phyloP scores from a whole-genome alignment of 2,113 vertebrate genomes.

The Callaeas wilsoni region DNA sequence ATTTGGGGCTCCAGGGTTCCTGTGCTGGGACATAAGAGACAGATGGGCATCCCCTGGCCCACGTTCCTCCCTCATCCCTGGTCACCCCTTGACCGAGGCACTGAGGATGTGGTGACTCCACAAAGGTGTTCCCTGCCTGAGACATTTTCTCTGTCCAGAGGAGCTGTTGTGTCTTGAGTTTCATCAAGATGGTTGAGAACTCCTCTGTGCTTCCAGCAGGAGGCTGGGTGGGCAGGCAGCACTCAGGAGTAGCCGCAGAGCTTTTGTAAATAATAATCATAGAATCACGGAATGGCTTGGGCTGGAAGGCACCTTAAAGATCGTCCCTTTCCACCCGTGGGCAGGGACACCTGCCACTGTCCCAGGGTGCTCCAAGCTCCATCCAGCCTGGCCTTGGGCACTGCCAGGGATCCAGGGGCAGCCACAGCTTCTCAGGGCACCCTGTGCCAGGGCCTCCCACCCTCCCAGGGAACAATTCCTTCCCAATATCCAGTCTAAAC shows the following conservation, averaged over 20 bases:
- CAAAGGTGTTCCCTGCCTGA: neutral
- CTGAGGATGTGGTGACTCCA: neutral
- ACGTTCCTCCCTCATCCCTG: too few relatives aligned
- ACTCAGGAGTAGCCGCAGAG: neutral
- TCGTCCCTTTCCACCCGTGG: neutral
- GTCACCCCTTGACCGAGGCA: fast-evolving
- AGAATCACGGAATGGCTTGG: neutral
- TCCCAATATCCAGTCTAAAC: fast-evolving
- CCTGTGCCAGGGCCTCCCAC: neutral
- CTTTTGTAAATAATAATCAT: neutral
- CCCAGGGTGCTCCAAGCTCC: fast-evolving
- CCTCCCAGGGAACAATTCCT: fast-evolving
- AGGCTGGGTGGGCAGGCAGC: neutral
- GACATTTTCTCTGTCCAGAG: fast-evolving
- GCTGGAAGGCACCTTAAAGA: neutral
- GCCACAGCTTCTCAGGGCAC: neutral
- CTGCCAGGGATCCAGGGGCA: neutral
- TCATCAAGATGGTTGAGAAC: fast-evolving
- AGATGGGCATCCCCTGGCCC: neutral
- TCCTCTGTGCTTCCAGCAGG: neutral
- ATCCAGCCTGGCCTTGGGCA: neutral
- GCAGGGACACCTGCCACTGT: neutral
- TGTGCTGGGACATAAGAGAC: neutral
- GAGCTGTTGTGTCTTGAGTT: neutral
- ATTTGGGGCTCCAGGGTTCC: neutral